Base-by-base conservation (phyloP, 2,113 vertebrate species). In the Aspidoscelis tigris region DNA sequence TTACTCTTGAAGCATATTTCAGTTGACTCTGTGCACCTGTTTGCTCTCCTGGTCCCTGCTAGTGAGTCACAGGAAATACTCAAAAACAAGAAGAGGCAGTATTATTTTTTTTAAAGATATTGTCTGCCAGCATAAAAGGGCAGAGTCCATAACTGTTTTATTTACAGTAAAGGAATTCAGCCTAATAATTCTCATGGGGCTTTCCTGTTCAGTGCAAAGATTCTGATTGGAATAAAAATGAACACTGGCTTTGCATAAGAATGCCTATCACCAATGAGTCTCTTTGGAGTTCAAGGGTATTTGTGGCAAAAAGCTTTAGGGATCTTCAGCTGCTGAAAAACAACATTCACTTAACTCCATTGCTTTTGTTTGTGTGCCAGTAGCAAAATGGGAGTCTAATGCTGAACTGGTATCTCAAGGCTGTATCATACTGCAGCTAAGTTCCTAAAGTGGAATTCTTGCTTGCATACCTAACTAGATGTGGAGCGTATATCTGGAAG, bases 61-160 rank as follows among this genome's bases (percentile, higher is more conserved):
- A 70, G 47, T 71, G 82, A 84, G 47, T 84, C 82, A 84, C 39
- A 43, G 64, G 58, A 87, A 87, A 50, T 61, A 7, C n/a, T 41
- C 5, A 82, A 4, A 81, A 82, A 88, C 76, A 55, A 11, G 72
- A 47, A 77, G 76, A 76, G 58, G 86, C 53, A 82, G 2, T 2
- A 58, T 58, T 55, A 8, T 58, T 58, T 58, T 58, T 71, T 61
- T 12, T 79, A 16, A 41, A 4, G 11, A 7, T 80, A 9, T 68
- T 43, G 5, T 47, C 64, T 80, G 78, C 82, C 78, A 4, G 66
- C 70, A 88, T 76, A n/a, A 76, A 86, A 85, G 66, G 43, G 47
- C 61, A 89, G 14, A 50, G 33, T 79, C 74, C 64, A 86, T n/a
- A 87, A 89, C 20, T 50, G 24, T 76, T 88, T 87, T 87, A 50